Conservation (phyloP, 2,888 invertebrate genomes). For the Acrobasis repandana region DNA sequence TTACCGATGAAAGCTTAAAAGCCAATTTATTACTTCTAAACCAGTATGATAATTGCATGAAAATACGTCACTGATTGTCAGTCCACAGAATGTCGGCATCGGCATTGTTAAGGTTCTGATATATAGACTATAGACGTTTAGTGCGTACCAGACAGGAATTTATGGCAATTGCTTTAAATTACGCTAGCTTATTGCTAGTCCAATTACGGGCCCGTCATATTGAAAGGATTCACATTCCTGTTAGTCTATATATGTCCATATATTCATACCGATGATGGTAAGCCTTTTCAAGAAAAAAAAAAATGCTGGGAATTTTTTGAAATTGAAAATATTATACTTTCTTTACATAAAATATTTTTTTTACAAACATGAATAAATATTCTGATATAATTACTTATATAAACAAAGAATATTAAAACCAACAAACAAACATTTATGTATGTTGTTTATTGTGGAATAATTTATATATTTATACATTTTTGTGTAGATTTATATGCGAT, state of each 20-base stretch:
- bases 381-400: too few relatives aligned
- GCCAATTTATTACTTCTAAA: slow-evolving; percentile 1
- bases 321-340: too few relatives aligned
- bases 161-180: slow-evolving; percentile 31
- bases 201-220: slow-evolving; percentile 27
- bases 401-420: too few relatives aligned
- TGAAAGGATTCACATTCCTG: slow-evolving; percentile 6
- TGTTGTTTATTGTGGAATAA: too few relatives aligned
- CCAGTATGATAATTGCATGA: slow-evolving; percentile 13
- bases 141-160: slow-evolving; percentile 28
- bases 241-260: neutral
- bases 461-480: too few relatives aligned
- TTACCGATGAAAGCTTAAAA: neutral
- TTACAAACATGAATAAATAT: too few relatives aligned
- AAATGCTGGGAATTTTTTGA: too few relatives aligned
- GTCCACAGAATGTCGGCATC: slow-evolving; percentile 14
- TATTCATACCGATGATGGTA: too few relatives aligned
- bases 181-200: slow-evolving; percentile 27
- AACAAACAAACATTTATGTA: too few relatives aligned
- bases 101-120: slow-evolving; percentile 28
- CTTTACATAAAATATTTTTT: too few relatives aligned
- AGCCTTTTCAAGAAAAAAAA: too few relatives aligned
- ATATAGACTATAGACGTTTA: slow-evolving; percentile 23
- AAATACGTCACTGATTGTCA: slow-evolving; percentile 15
- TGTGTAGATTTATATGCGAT: too few relatives aligned